Base-by-base conservation (phyloP, 2,113 vertebrate species). In the Spilogale gracilis region DNA sequence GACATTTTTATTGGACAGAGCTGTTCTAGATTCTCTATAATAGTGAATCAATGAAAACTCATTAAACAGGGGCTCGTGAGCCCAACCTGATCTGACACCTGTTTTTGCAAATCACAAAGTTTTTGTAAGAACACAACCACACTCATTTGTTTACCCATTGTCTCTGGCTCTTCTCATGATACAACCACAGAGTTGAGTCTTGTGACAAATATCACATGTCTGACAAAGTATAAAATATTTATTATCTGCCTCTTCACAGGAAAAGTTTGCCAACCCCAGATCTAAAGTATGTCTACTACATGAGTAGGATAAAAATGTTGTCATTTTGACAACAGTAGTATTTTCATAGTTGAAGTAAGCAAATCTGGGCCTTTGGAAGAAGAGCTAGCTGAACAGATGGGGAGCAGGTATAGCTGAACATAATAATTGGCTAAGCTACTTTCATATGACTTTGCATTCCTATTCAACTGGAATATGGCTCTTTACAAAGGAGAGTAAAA, bases 291-390 rank as follows among this genome's bases (percentile, higher is more conserved):
- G 20, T 83, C 89, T 38, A 3, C 89, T 94, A 58, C 2, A 43
- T 23, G 81, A 18, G 43, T 9, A 3, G 69, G 52, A 60, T 61
- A 71, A 78, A 89, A 73, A 58, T 89, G 67, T 86, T 82, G 69
- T 71, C 61, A 30, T 78, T 21, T 50, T 86, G 78, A 54, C 50
- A 54, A 6, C 14, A 38, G 14, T 20, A 54, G 87, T 94, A n/a
- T 94, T 95, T 92, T 61, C 50, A n/a, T 50, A 50, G 32, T 74
- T 67, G 76, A 54, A 90, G 14, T 78, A 82, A 94, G 91, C 61
- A 96, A 95, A 92, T 92, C 67, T 94, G 91, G 65, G 25, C 7
- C 38, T 94, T 92, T 50, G 48, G 43, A 93, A 90, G 25, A 92
- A 38, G 56, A 97, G 43, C 18, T 93, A 48, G 48, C 50, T 84